Evolutionary conservation across 2,797 vertebrate genomes (phyloP).

Genomic region (Darevskia nairensis): DNA sequence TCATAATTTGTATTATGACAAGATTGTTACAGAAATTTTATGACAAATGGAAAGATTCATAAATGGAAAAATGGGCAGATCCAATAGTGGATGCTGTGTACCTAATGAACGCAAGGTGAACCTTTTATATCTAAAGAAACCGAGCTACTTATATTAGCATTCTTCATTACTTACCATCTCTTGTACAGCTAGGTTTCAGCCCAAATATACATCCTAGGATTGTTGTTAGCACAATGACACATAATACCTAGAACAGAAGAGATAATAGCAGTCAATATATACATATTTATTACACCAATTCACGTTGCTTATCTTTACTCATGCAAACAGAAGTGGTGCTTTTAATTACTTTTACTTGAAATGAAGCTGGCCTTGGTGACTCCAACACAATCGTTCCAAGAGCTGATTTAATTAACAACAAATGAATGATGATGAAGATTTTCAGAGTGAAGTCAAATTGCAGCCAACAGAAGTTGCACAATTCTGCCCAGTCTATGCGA

Average conservation of each 20-base stretch:
- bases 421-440: not conserved
- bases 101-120: conserved; percentile 1
- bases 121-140: not conserved
- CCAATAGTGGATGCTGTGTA: not conserved
- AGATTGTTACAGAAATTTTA: not conserved
- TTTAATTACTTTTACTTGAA: not conserved
- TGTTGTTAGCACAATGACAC: conserved; percentile 85
- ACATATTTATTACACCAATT: not conserved
- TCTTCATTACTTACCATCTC: conserved; percentile 80
- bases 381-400: not conserved
- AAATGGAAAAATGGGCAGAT: not conserved
- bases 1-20: not conserved
- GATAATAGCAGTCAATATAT: not conserved
- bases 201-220: conserved; percentile 88
- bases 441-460: not conserved
- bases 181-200: conserved; percentile 79
- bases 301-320: too few species aligned
- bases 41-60: not conserved
- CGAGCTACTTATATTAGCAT: conserved; percentile 16
- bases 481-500: not conserved
- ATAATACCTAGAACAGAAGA: conserved; percentile 82
- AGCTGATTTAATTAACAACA: not conserved
- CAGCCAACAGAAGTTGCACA: not conserved
- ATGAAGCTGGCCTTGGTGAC: too few species aligned
- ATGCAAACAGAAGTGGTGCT: not conserved